These are phyloP conservation scores for Metopia argyrocephala DNA, from an alignment of 2,888 invertebrate species.

Conservation along the genomic window DNA sequence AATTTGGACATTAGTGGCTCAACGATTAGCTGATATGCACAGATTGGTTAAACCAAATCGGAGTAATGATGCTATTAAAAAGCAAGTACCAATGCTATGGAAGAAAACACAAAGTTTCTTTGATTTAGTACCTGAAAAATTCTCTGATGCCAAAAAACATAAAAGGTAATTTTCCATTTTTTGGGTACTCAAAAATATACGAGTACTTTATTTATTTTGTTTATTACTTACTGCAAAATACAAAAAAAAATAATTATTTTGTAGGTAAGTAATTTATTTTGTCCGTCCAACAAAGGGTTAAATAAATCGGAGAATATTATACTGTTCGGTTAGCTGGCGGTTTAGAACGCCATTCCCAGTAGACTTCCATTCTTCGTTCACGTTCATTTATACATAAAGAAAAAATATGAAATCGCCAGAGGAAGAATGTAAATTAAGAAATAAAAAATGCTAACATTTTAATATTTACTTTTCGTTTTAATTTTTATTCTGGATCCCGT, in stretches of 20 bases:
- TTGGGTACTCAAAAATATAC: background rate
- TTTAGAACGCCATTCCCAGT: constrained; percentile 48
- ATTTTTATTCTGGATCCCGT: constrained; percentile 46
- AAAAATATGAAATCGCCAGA: constrained; percentile 36
- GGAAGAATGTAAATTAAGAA: constrained; percentile 31
- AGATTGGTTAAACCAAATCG: constrained; percentile 79
- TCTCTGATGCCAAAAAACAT: constrained; percentile 84
- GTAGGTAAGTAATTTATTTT: constrained; percentile 62
- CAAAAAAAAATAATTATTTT: constrained; percentile 67
- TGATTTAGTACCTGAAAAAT: constrained; percentile 85
- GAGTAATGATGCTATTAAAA: constrained; percentile 64
- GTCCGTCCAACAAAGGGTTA: constrained; percentile 57
- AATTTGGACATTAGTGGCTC: constrained; percentile 87
- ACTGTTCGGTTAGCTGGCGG: constrained; percentile 43
- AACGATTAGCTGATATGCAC: constrained; percentile 91
- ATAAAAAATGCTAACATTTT: too few relatives aligned
- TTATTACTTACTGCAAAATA: constrained; percentile 51
- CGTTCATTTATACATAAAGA: constrained; percentile 38
- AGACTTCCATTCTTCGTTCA: constrained; percentile 51
- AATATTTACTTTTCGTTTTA: constrained; percentile 54
- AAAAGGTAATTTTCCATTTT: constrained; percentile 81
- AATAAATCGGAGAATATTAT: constrained; percentile 60
- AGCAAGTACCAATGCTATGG: constrained; percentile 85
- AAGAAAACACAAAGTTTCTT: constrained; percentile 87
- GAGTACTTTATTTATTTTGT: constrained; percentile 17